These are phyloP conservation scores for Petroica traversi DNA, from an alignment of 2,113 vertebrate genomes.

Conservation along the genomic window DNA sequence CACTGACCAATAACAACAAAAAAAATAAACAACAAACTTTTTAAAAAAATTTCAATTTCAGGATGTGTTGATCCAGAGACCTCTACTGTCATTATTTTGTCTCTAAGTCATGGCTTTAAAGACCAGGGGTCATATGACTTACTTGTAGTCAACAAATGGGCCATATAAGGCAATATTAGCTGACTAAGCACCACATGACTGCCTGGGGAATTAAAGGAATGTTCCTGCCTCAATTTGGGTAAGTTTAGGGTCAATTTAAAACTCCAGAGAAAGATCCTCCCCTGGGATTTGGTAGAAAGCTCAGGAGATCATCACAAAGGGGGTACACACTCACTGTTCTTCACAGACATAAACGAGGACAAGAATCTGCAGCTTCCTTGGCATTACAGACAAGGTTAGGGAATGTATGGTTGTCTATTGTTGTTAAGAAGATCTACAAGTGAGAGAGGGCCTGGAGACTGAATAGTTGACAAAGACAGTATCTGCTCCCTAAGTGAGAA, in stretches of 20 bases:
- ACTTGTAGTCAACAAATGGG: background rate
- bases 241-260: background rate
- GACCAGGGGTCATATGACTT: background rate
- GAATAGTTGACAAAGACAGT: background rate
- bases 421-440: background rate
- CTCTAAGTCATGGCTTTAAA: background rate
- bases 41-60: too few species aligned
- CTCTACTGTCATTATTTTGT: background rate
- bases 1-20: background rate
- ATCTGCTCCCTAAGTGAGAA: background rate
- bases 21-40: too few species aligned
- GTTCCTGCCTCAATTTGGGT: background rate
- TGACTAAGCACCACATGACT: background rate
- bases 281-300: background rate
- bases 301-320: background rate
- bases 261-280: background rate
- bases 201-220: background rate
- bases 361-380: rapidly evolving
- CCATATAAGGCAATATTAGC: background rate
- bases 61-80: background rate
- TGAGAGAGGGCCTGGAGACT: background rate
- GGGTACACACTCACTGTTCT: background rate
- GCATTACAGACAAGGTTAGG: background rate
- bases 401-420: background rate
- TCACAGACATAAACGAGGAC: background rate